Percentiles rank a stretch among this genome's conserved stretches.
phyloP scores from a whole-genome alignment of 92 coral and sea anemone genomes.

The Epizoanthus ramosus region DNA sequence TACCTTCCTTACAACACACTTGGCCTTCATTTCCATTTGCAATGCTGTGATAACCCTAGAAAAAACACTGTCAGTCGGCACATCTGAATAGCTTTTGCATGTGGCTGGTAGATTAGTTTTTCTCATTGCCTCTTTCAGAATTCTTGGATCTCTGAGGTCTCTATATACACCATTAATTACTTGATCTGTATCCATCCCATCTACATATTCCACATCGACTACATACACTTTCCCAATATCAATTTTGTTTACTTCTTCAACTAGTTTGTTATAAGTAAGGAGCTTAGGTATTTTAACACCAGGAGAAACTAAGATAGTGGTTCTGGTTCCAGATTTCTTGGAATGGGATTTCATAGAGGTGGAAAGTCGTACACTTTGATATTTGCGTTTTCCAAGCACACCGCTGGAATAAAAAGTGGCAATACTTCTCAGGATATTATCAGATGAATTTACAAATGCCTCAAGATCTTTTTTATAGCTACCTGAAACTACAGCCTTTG shows the following conservation, averaged over 20 bases:
- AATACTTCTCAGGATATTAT: slow-evolving; percentile 39
- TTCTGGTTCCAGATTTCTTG: slow-evolving; percentile 36
- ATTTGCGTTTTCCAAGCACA: slow-evolving; percentile 68
- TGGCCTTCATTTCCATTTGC: too few relatives aligned
- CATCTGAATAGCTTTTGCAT: too few relatives aligned
- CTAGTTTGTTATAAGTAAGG: slow-evolving; percentile 55
- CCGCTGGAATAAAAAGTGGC: slow-evolving; percentile 66
- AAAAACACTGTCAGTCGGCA: too few relatives aligned
- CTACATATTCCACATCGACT: slow-evolving; percentile 50
- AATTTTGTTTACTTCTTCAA: slow-evolving; percentile 50
- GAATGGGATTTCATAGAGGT: slow-evolving; percentile 59
- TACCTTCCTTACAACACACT: too few relatives aligned
- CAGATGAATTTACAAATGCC: slow-evolving; percentile 61
- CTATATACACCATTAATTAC: slow-evolving; percentile 58
- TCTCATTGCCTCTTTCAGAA: too few relatives aligned
- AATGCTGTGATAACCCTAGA: too few relatives aligned
- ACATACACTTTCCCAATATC: slow-evolving; percentile 53
- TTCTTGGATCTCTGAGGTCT: slow-evolving; percentile 50
- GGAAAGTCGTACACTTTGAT: slow-evolving; percentile 52
- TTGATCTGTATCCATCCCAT: slow-evolving; percentile 33
- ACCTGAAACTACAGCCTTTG: slow-evolving; percentile 46
- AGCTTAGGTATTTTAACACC: slow-evolving; percentile 69
- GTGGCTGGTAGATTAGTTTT: too few relatives aligned
- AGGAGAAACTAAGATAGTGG: slow-evolving; percentile 41
- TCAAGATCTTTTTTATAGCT: slow-evolving; percentile 42